Evolutionary conservation across 2,797 vertebrate genomes (phyloP), one percentile per base, ranked within the genome.

Genomic region (Rhincodon typus): DNA sequence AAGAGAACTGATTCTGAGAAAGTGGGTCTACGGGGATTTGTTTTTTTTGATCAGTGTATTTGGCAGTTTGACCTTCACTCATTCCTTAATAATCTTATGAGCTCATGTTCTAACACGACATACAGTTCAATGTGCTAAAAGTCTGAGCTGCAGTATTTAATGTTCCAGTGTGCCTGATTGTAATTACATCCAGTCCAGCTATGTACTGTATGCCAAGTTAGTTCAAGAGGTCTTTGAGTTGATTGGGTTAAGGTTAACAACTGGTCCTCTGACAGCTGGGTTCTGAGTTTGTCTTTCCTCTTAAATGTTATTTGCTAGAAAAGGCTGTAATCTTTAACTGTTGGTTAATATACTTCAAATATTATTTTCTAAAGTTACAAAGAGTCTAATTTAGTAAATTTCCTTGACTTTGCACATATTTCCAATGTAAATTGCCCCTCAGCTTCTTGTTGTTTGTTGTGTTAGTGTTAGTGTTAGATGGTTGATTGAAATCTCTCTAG

Each of bases 101-200:
- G 79, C 79, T 84, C 79, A 25, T 84, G 82, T 84, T 84, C 38
- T 84, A 84, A 84, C 38, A 84, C 25, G 82, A 84, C 82, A 8
- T 84, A 23, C 82, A 46, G 42, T 84, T 42, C 82, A 84, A 84
- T 84, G 42, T 82, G 77, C 77, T 38, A 38, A 38, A 82, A 17
- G 15, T n/a, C 0, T 17, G 77, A 38, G 77, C n/a, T 82, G 15
- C 12, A 38, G n/a, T 5, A 38, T 42, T 23, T n/a, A 82, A 17
- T 42, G 79, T 82, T 82, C 19, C 38, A 82, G 21, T 42, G 79
- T 82, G 79, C 79, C 82, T 84, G 82, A 23, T 84, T 84, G 82
- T 84, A 84, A 46, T 84, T 84, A 84, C 82, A 84, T 84, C 82
- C 82, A 46, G 82, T 84, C 79, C 79, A 82, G 79, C 4, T 84